A percentile compares a stretch with the other conserved stretches of the same genome.
Conservation (phyloP, 2,797 vertebrate genomes). For the Propithecus deckenii region DNA sequence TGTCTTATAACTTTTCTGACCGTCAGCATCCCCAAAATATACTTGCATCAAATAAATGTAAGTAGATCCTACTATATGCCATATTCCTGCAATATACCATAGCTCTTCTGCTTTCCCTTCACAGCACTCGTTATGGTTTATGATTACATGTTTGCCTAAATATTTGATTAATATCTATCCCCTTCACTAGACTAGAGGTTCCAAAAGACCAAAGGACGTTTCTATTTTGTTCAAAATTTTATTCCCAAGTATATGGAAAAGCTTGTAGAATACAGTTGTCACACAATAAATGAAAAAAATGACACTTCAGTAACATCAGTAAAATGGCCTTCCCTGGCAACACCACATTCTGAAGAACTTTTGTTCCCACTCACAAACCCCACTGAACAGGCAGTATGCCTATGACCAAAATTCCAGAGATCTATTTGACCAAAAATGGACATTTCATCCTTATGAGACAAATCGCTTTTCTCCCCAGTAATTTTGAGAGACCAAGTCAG, state of each 20-base stretch:
- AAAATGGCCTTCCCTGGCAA: neutral
- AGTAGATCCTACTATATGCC: neutral
- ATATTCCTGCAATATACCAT: fast-evolving
- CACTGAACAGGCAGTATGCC: neutral
- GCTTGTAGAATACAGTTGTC: neutral
- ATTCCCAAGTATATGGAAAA: neutral
- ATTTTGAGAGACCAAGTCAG: neutral
- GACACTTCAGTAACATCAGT: neutral
- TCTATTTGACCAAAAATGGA: neutral
- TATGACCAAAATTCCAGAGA: neutral
- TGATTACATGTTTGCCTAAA: neutral
- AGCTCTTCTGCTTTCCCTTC: neutral
- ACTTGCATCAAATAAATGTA: neutral
- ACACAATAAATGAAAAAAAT: neutral
- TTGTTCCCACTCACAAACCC: neutral
- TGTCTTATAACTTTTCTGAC: neutral
- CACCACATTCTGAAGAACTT: neutral
- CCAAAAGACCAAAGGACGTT: neutral
- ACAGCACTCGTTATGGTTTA: neutral
- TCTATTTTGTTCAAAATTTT: neutral
- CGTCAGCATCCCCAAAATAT: neutral
- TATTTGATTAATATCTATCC: neutral
- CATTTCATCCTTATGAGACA: neutral
- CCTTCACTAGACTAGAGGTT: neutral
- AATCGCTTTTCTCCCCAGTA: neutral